Evolutionary conservation across 2,797 vertebrate species (phyloP), one percentile per base, ranked within the genome.

Genomic region (Acanthurus leucopareius): DNA sequence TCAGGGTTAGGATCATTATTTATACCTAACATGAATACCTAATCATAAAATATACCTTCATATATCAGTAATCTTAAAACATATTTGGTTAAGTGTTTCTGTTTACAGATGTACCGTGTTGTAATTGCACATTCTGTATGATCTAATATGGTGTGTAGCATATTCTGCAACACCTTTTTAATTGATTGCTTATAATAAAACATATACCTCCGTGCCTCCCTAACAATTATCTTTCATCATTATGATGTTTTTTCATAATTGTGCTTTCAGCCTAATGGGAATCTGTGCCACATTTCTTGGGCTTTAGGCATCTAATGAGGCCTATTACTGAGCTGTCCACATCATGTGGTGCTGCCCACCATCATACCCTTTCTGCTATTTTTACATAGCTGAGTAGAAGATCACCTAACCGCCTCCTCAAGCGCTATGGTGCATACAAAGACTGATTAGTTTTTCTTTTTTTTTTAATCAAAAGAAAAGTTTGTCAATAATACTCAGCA

Each of bases 291-390:
- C 66, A 75, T 84, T 87, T 83, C 61, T 51, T 77, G 67, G 76
- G 76, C 74, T 77, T 67, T 77, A 60, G 62, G 60, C 54, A 75
- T 76, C 72, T 86, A 88, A 89, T 87, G 78, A 85, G 79, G 73
- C 75, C 80, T 79, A 80, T 86, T 75, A 86, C 63, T 15, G 68
- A 66, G 62, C n/a, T 56, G 54, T 83, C 74, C 60, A 69, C 35
- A 69, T 84, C 60, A 70, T 63, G 67, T 69, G 54, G 48, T 28
- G 75, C 71, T 77, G 66, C 72, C 77, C 77, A 80, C 77, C 73
- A 64, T 83, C 64, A 73, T 67, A 52, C 32, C 45, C 68, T 73
- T 68, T 72, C 54, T 68, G 62, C 57, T 67, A 67, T 75, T 82
- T 79, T 54, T 64, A 51, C 58, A 35, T 35, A 19, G 54, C 70